phyloP scores from a whole-genome alignment of 2,888 invertebrate species.

The Piscicola geometra region DNA sequence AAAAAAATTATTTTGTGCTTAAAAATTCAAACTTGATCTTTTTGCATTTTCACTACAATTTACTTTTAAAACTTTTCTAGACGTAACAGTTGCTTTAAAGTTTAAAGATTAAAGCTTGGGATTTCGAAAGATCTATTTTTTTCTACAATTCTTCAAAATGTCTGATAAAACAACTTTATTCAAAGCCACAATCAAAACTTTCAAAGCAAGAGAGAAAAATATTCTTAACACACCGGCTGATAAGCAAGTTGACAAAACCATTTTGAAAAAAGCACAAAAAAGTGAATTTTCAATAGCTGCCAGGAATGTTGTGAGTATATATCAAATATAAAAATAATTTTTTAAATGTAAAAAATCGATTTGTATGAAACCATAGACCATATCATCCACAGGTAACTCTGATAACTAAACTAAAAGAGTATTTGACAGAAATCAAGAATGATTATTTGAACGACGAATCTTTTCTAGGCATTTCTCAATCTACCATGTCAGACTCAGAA shows the following conservation, averaged over 20 bases:
- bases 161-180: constrained; percentile 61
- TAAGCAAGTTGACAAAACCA: constrained; percentile 41
- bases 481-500: constrained; percentile 75
- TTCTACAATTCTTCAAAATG: constrained; percentile 38
- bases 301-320: constrained; percentile 63
- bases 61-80: too few relatives aligned
- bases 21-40: too few relatives aligned
- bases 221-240: constrained; percentile 39
- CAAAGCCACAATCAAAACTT: constrained; percentile 80
- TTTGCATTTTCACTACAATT: too few relatives aligned
- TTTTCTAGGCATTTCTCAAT: constrained; percentile 56
- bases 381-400: constrained; percentile 60
- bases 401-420: constrained; percentile 73
- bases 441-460: constrained; percentile 69
- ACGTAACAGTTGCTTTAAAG: too few relatives aligned
- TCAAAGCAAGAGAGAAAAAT: constrained; percentile 55
- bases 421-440: constrained; percentile 74
- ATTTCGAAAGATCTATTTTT: too few relatives aligned
- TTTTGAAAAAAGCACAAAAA: constrained; percentile 43
- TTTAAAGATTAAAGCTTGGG: too few relatives aligned
- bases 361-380: not conserved
- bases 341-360: constrained; percentile 5
- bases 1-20: too few relatives aligned
- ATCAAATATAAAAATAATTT: not conserved
- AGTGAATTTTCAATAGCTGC: constrained; percentile 66